Conservation (phyloP, 1,140 invertebrate genomes). For the Mactra quadrangularis region DNA sequence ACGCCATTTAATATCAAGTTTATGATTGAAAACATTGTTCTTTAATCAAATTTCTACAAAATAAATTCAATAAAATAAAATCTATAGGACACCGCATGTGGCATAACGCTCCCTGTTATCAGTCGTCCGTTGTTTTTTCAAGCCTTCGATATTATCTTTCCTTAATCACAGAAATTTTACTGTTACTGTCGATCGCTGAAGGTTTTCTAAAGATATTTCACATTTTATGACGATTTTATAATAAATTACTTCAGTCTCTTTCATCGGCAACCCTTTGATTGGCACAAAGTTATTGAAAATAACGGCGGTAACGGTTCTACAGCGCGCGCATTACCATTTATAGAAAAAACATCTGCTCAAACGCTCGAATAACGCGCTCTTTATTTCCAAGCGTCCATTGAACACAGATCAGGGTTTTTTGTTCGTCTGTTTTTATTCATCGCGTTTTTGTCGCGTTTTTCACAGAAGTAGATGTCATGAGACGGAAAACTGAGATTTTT, state of each 20-base stretch:
- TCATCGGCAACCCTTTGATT: neutral
- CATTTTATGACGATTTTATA: conserved; percentile 44
- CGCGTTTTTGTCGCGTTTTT: neutral
- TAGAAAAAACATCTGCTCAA: conserved; percentile 42
- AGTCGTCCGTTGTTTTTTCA: no score
- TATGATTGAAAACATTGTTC: no score
- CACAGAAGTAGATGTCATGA: conserved; percentile 2
- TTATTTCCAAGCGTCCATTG: conserved; percentile 2
- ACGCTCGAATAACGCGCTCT: conserved; percentile 40
- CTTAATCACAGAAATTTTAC: no score
- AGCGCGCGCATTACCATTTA: conserved; percentile 45
- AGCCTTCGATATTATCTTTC: no score
- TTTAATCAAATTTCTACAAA: no score
- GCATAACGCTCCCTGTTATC: no score
- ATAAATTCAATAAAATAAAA: no score
- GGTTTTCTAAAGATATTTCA: conserved; percentile 18
- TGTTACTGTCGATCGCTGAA: neutral
- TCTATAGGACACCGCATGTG: no score
- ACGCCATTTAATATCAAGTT: no score
- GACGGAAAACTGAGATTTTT: neutral
- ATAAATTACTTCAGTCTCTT: conserved; percentile 29
- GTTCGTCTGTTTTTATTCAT: neutral
- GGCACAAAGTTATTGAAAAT: conserved; percentile 1
- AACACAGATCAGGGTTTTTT: neutral
- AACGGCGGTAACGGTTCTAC: conserved; percentile 44